These are phyloP conservation scores for Dendrolimus kikuchii DNA, from an alignment of 1,140 invertebrate species.

Conservation along the genomic window DNA sequence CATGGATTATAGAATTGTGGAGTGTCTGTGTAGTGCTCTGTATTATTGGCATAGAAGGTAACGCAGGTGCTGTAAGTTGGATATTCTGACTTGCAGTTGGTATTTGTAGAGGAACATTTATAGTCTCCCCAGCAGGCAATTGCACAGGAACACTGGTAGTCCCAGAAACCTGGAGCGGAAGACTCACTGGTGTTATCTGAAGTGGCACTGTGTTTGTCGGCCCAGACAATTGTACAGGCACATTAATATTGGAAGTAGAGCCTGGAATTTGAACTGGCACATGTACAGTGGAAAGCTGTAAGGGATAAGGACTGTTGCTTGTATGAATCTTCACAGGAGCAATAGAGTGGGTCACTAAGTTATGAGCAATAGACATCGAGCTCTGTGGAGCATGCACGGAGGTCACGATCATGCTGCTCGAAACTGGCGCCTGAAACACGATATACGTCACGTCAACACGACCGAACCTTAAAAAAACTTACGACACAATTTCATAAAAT, in stretches of 20 bases:
- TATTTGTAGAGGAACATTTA: constrained; percentile 64
- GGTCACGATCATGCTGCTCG: constrained; percentile 67
- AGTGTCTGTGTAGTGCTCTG: constrained; percentile 44
- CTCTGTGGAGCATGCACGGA: constrained; percentile 62
- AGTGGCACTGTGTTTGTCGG: constrained; percentile 45
- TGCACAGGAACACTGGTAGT: constrained; percentile 60
- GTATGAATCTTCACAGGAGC: constrained; percentile 61
- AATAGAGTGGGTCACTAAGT: constrained; percentile 57
- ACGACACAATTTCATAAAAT: constrained; percentile 6
- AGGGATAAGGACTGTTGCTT: constrained; percentile 50
- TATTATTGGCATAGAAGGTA: constrained; percentile 57
- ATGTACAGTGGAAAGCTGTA: constrained; percentile 62
- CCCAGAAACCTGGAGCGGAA: constrained; percentile 59
- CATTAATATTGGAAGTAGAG: constrained; percentile 60
- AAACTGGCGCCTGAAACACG: constrained; percentile 55
- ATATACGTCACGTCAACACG: not conserved
- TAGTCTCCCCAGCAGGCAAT: constrained; percentile 58
- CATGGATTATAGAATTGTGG: constrained; percentile 61
- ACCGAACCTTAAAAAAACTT: constrained; percentile 1
- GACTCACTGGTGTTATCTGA: constrained; percentile 53
- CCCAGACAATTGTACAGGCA: constrained; percentile 55
- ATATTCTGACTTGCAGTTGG: constrained; percentile 50
- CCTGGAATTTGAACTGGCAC: constrained; percentile 64
- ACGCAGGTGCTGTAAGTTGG: constrained; percentile 38
- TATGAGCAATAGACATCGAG: constrained; percentile 58